These are phyloP conservation scores for Protobothrops flavoviridis DNA, from an alignment of 2,113 vertebrate species.

Conservation along the genomic window DNA sequence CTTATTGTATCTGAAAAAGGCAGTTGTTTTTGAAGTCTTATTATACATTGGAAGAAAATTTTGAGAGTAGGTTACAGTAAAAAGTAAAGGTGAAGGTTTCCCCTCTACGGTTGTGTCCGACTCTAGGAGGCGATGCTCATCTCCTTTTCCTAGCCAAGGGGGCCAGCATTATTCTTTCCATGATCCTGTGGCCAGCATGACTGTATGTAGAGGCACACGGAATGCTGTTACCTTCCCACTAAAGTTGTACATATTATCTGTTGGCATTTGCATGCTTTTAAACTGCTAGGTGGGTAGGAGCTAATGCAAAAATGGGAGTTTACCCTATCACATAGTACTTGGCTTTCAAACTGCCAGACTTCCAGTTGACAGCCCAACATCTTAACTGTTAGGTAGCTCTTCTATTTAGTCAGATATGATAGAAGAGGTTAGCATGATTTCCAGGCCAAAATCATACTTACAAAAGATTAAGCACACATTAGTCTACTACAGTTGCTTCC, in stretches of 20 bases:
- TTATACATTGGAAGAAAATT: not conserved
- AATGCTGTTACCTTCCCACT: not conserved
- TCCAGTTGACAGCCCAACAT: not conserved
- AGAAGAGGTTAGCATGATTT: not conserved
- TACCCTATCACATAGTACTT: not conserved
- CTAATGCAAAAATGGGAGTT: not conserved
- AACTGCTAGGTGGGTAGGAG: not conserved
- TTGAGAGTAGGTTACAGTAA: not conserved
- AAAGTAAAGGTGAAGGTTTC: not conserved
- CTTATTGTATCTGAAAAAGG: not conserved
- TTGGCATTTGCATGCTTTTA: not conserved
- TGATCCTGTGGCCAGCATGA: not conserved
- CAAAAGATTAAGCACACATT: not conserved
- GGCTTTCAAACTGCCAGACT: not conserved
- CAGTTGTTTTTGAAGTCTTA: not conserved
- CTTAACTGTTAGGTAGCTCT: not conserved
- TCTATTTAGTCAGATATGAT: not conserved
- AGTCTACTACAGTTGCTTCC: not conserved
- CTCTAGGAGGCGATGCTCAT: not conserved
- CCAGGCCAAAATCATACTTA: too few species aligned
- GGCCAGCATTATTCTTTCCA: not conserved
- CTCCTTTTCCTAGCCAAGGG: not conserved
- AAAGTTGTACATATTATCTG: not conserved
- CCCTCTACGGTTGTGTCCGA: not conserved
- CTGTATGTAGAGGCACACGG: not conserved